Conservation (phyloP, 1,140 invertebrate species). For the Oreohelix idahoensis region DNA sequence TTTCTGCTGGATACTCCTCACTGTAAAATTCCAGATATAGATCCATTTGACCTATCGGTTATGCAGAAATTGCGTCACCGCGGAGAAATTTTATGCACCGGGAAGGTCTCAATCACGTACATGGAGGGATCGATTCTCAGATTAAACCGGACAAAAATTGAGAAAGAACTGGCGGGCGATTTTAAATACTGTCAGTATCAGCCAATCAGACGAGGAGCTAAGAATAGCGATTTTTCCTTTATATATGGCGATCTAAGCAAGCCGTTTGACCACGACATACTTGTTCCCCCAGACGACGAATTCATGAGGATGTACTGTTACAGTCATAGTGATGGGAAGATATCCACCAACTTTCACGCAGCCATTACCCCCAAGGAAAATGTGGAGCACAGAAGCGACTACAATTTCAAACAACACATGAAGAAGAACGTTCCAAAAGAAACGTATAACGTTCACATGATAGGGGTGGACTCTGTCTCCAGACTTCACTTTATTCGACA, state of each 20-base stretch:
- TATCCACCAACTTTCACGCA: constrained; percentile 73
- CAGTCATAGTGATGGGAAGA: constrained; percentile 49
- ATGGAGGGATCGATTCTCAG: constrained; percentile 59
- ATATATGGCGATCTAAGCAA: constrained; percentile 34
- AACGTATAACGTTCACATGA: constrained; percentile 78
- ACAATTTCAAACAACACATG: constrained; percentile 50
- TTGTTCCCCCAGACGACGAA: constrained; percentile 52
- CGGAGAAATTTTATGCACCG: constrained; percentile 77
- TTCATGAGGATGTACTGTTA: constrained; percentile 67
- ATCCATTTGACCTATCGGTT: constrained; percentile 82
- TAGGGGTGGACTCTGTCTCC: constrained; percentile 91
- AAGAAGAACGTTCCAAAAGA: constrained; percentile 49
- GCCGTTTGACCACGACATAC: constrained; percentile 45
- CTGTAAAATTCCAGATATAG: constrained; percentile 85
- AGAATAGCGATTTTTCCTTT: constrained; percentile 47
- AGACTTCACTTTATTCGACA: constrained; percentile 87
- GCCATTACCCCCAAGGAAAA: constrained; percentile 69
- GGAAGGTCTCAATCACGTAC: constrained; percentile 72
- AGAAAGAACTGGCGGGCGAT: constrained; percentile 52
- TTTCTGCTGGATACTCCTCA: constrained; percentile 80
- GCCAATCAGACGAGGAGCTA: constrained; percentile 60
- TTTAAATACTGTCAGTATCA: constrained; percentile 68
- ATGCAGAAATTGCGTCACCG: constrained; percentile 76
- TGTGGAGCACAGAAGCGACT: constrained; percentile 62
- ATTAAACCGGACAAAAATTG: constrained; percentile 59